These are phyloP conservation scores for Lutraria lutraria DNA, from an alignment of 2,888 invertebrate genomes.

Conservation along the genomic window DNA sequence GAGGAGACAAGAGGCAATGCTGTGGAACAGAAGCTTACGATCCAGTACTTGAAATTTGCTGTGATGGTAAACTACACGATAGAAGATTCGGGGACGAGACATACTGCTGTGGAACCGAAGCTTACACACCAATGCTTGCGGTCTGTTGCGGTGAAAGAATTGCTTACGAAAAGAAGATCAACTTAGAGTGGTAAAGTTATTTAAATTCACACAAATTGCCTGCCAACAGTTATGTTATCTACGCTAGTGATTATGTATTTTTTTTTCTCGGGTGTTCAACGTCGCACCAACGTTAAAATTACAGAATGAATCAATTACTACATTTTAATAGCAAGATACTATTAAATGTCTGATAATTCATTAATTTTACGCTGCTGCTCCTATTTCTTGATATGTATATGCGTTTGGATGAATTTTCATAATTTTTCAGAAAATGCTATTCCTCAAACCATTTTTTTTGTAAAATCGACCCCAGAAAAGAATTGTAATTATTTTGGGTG, in stretches of 20 bases:
- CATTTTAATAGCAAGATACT: too few species aligned
- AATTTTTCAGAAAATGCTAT: too few species aligned
- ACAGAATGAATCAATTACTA: too few species aligned
- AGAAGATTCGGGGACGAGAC: conserved; percentile 55
- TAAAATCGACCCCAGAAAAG: too few species aligned
- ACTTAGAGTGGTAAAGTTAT: conserved; percentile 52
- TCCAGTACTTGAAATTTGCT: conserved; percentile 58
- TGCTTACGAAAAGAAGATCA: conserved; percentile 52
- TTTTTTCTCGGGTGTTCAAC: too few species aligned
- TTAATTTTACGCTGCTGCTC: too few species aligned
- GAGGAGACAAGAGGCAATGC: conserved; percentile 46
- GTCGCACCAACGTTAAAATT: too few species aligned
- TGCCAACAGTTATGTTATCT: background rate
- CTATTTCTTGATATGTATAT: too few species aligned
- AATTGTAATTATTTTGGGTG: too few species aligned
- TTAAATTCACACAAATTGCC: background rate
- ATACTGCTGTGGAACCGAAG: conserved; percentile 56
- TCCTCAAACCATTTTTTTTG: too few species aligned
- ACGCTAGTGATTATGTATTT: background rate
- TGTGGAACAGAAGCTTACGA: conserved; percentile 58
- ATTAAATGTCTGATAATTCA: too few species aligned
- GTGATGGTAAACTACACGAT: conserved; percentile 50
- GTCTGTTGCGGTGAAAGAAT: conserved; percentile 62
- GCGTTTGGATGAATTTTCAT: too few species aligned
- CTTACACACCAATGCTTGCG: conserved; percentile 55